A percentile compares a stretch with the other conserved stretches of the same genome.
phyloP scores from a whole-genome alignment of 92 coral and sea anemone species.

The Epizoanthus rinbou region DNA sequence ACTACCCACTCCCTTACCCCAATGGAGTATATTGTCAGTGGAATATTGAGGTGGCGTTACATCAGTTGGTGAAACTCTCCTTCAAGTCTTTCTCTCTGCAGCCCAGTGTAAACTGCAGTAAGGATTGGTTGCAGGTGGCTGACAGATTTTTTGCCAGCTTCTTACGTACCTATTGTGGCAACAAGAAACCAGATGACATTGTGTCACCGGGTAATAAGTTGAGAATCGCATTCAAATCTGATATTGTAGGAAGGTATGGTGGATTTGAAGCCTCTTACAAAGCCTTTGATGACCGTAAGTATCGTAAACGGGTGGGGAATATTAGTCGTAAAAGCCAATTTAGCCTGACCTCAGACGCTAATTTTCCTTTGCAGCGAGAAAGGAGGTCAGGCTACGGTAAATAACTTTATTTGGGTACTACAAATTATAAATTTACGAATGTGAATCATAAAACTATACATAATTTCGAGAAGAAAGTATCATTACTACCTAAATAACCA shows the following conservation, averaged over 20 bases:
- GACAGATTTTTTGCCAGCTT: constrained; percentile 5
- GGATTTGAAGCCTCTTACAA: constrained; percentile 35
- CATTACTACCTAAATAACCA: no score
- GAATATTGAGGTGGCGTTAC: constrained; percentile 9
- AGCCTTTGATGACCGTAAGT: constrained; percentile 34
- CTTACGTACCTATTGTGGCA: constrained; percentile 8
- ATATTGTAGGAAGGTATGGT: constrained; percentile 2
- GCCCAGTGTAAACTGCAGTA: constrained; percentile 16
- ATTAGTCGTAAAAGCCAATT: no score
- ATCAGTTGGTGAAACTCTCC: constrained; percentile 13
- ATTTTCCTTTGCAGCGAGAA: no score
- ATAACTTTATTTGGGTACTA: no score
- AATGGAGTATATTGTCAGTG: constrained; percentile 6
- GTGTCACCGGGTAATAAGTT: constrained; percentile 22
- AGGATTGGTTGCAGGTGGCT: constrained; percentile 2
- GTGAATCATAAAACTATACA: no score
- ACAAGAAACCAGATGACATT: neutral
- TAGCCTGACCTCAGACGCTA: no score
- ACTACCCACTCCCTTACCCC: constrained; percentile 33
- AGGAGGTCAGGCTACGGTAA: no score
- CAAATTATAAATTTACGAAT: no score
- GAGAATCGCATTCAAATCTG: neutral
- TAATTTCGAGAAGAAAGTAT: no score
- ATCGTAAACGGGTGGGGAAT: neutral
- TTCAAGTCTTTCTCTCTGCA: constrained; percentile 31